These are phyloP conservation scores for Papilio xuthus DNA, from an alignment of 1,140 invertebrate species.

Conservation along the genomic window DNA sequence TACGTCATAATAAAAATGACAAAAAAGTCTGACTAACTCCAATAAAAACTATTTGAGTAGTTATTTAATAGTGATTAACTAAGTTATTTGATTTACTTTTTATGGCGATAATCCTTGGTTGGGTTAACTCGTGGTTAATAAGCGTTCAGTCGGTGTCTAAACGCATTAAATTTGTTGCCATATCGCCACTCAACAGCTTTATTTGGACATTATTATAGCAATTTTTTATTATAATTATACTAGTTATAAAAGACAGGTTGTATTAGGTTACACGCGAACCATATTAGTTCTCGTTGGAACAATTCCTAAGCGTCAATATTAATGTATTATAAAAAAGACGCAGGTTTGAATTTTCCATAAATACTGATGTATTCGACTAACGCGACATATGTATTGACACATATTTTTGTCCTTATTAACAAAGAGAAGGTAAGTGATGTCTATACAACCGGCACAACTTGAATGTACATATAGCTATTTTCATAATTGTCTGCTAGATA, in stretches of 20 bases:
- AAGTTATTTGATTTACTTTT: constrained; percentile 15
- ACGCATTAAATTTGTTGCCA: constrained; percentile 1
- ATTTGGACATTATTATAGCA: constrained; percentile 14
- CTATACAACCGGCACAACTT: too few relatives aligned
- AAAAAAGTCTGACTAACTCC: background rate
- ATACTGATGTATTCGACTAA: background rate
- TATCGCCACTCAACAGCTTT: background rate
- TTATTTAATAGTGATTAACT: background rate
- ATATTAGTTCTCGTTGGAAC: too few relatives aligned
- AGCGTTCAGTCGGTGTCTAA: constrained; percentile 2
- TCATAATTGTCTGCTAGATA: background rate
- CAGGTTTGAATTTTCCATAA: background rate
- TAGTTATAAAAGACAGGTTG: background rate
- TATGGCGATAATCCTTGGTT: background rate
- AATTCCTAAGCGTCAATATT: background rate
- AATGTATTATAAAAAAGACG: background rate
- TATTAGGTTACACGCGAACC: background rate
- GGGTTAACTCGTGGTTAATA: background rate
- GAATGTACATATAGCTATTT: too few relatives aligned
- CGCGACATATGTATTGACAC: too few relatives aligned
- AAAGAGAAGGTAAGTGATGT: background rate
- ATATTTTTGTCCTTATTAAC: too few relatives aligned
- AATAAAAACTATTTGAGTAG: constrained; percentile 5
- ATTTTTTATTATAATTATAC: constrained; percentile 6
- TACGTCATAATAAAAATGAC: too few relatives aligned